These are phyloP conservation scores for Synodontis membranacea DNA, from an alignment of 2,113 vertebrate genomes.

Conservation along the genomic window DNA sequence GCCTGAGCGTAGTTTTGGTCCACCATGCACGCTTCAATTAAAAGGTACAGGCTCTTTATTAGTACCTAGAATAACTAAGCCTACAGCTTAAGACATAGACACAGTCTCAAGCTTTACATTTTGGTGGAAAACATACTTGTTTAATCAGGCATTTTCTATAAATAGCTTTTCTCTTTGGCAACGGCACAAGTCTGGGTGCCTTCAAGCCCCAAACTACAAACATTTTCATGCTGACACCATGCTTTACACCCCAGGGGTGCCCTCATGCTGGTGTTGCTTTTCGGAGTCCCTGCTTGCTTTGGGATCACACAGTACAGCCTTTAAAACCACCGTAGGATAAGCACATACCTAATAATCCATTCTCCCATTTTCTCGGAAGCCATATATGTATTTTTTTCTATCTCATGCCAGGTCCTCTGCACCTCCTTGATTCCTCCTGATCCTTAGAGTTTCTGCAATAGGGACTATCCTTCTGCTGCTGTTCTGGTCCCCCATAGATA, in stretches of 20 bases:
- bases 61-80: neutral
- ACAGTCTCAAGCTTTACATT: neutral
- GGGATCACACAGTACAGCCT: neutral
- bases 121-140: neutral
- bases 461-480: neutral
- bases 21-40: no score
- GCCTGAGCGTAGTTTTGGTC: neutral
- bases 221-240: neutral
- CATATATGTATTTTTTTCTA: no score
- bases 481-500: neutral
- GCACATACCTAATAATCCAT: neutral
- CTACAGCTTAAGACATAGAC: neutral
- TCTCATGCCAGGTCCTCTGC: no score
- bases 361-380: no score
- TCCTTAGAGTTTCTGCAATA: neutral
- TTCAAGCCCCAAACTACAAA: neutral
- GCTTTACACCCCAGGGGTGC: neutral
- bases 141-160: neutral
- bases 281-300: neutral
- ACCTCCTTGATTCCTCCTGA: neutral
- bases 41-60: neutral
- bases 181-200: neutral
- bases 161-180: neutral
- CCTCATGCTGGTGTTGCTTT: neutral
- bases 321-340: neutral